Evolutionary conservation across 2,113 vertebrate species (phyloP).

Genomic region (Stegastes partitus): DNA sequence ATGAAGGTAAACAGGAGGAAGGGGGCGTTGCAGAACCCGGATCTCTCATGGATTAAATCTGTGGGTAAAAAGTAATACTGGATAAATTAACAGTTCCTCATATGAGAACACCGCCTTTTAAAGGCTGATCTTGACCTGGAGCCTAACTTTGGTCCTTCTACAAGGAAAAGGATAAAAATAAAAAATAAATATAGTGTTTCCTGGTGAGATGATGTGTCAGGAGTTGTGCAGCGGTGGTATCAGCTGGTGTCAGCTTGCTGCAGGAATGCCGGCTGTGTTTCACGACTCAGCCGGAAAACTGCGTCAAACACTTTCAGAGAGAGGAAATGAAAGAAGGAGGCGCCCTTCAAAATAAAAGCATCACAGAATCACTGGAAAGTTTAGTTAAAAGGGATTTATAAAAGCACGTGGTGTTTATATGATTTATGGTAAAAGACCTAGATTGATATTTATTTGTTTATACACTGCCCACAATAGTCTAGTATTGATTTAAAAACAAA

Average conservation of each 20-base stretch:
- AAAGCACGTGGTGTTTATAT: too few relatives aligned
- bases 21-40: rapidly evolving
- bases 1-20: too few relatives aligned
- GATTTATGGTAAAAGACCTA: too few relatives aligned
- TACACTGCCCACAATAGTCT: too few relatives aligned
- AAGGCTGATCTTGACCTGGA: too few relatives aligned
- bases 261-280: slow-evolving; percentile 4
- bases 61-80: not conserved
- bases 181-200: slow-evolving; percentile 44
- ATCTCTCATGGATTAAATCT: not conserved
- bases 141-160: not conserved
- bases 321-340: not conserved
- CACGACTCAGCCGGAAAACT: slow-evolving; percentile 6
- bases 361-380: rapidly evolving
- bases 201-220: slow-evolving; percentile 63
- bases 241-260: not conserved
- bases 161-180: not conserved
- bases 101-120: not conserved
- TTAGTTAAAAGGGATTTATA: too few relatives aligned
- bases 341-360: slow-evolving; percentile 66
- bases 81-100: not conserved
- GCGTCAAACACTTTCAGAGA: not conserved
- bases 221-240: slow-evolving; percentile 27
- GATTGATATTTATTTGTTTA: too few relatives aligned
- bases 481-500: too few relatives aligned